Percentiles rank a stretch among this genome's conserved stretches.
These are phyloP conservation scores for Brevimyrus niger DNA, from an alignment of 2,113 vertebrate genomes.

Conservation along the genomic window DNA sequence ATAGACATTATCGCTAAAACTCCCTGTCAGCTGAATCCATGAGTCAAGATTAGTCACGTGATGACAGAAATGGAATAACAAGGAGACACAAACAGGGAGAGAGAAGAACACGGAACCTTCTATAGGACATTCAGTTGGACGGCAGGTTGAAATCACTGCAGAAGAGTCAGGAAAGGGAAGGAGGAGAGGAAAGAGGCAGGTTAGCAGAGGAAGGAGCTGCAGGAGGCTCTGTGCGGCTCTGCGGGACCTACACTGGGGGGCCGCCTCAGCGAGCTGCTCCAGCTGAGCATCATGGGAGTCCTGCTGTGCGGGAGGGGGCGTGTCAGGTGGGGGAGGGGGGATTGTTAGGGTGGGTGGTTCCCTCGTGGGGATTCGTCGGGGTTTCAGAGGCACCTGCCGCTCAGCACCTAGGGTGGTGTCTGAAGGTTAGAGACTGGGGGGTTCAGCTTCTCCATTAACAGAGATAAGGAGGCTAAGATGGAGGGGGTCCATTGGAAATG, in stretches of 20 bases:
- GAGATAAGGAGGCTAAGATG: neutral
- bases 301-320: slow-evolving; percentile 57
- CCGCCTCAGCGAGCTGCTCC: slow-evolving; percentile 49
- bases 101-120: neutral
- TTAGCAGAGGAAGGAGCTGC: neutral
- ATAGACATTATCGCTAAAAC: neutral
- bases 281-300: slow-evolving; percentile 46
- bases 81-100: neutral
- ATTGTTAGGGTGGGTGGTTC: slow-evolving; percentile 61
- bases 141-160: slow-evolving; percentile 30
- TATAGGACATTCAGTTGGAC: neutral
- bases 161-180: slow-evolving; percentile 32
- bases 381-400: slow-evolving; percentile 67
- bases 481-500: neutral
- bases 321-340: slow-evolving; percentile 68
- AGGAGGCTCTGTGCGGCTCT: neutral
- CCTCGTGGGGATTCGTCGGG: slow-evolving; percentile 58
- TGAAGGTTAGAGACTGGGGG: neutral
- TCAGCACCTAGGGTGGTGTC: slow-evolving; percentile 60
- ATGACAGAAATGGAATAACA: neutral
- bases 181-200: neutral
- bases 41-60: neutral
- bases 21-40: neutral
- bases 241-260: slow-evolving; percentile 65
- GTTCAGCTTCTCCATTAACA: neutral